phyloP scores from a whole-genome alignment of 1,140 invertebrate genomes.

The Megathymus violae region DNA sequence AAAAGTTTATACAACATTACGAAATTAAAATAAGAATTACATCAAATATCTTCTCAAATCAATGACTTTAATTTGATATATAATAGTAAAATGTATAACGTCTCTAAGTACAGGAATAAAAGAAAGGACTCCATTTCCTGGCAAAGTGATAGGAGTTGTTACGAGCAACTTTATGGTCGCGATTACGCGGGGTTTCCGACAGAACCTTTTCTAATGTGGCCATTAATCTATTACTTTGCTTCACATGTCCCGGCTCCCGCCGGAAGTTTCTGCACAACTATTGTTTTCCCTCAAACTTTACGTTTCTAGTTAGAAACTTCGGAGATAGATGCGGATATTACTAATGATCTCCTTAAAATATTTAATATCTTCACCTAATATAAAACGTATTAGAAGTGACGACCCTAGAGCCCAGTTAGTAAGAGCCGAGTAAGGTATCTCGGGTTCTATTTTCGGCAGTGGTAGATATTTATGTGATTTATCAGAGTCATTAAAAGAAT shows the following conservation, averaged over 20 bases:
- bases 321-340: conserved; percentile 3
- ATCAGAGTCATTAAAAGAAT: too few relatives aligned
- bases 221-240: conserved; percentile 33
- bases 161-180: conserved; percentile 23
- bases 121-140: background rate
- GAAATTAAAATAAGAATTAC: too few relatives aligned
- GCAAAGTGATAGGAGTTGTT: conserved; percentile 14
- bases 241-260: conserved; percentile 5
- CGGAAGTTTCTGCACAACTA: conserved; percentile 25
- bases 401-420: too few relatives aligned
- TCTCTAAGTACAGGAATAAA: background rate
- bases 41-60: too few relatives aligned
- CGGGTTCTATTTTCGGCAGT: too few relatives aligned
- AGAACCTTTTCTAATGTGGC: conserved; percentile 27
- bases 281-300: conserved; percentile 17
- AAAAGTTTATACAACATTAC: too few relatives aligned
- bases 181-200: conserved; percentile 7
- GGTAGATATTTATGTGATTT: too few relatives aligned
- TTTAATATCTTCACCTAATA: background rate
- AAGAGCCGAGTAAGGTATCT: too few relatives aligned
- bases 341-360: conserved; percentile 10
- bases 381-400: too few relatives aligned
- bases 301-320: conserved; percentile 1
- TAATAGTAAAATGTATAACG: too few relatives aligned
- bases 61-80: too few relatives aligned